These are phyloP conservation scores for Xyrichtys novacula DNA, from an alignment of 2,797 vertebrate genomes.

Conservation along the genomic window DNA sequence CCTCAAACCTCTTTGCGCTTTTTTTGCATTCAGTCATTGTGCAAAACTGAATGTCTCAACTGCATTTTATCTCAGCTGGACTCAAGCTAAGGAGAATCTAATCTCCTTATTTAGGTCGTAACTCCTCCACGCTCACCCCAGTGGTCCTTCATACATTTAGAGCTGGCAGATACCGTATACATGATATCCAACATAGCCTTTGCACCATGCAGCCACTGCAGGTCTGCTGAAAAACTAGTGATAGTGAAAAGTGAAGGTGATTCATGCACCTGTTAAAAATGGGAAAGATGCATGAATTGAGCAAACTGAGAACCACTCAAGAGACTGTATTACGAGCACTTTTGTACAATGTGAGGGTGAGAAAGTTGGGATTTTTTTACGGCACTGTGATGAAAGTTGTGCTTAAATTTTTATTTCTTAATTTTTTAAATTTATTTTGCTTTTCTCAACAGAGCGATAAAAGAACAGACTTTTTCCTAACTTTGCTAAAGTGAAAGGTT, in stretches of 20 bases:
- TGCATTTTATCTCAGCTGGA: slow-evolving; percentile 14
- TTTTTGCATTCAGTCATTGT: slow-evolving; percentile 35
- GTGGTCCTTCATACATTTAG: too few species aligned
- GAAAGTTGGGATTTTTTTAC: not conserved
- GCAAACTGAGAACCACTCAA: not conserved
- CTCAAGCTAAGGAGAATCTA: slow-evolving; percentile 3
- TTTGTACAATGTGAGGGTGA: not conserved
- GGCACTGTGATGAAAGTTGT: not conserved
- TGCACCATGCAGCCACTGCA: slow-evolving; percentile 6
- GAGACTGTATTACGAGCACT: not conserved
- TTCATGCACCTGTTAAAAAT: not conserved
- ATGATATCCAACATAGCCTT: not conserved
- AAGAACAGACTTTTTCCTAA: not conserved
- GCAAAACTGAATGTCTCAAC: slow-evolving; percentile 30
- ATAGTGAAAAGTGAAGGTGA: not conserved
- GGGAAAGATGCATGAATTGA: not conserved
- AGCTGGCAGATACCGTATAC: too few species aligned
- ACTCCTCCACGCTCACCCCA: not conserved
- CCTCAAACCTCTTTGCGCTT: slow-evolving; percentile 13
- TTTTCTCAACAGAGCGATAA: not conserved
- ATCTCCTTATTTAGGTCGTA: slow-evolving; percentile 3
- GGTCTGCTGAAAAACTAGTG: not conserved
- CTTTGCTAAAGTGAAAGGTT: not conserved
- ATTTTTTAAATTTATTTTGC: not conserved
- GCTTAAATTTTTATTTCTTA: slow-evolving; percentile 3